Base-by-base conservation (phyloP, 2,113 vertebrate genomes). In the Lipophrys pholis region DNA sequence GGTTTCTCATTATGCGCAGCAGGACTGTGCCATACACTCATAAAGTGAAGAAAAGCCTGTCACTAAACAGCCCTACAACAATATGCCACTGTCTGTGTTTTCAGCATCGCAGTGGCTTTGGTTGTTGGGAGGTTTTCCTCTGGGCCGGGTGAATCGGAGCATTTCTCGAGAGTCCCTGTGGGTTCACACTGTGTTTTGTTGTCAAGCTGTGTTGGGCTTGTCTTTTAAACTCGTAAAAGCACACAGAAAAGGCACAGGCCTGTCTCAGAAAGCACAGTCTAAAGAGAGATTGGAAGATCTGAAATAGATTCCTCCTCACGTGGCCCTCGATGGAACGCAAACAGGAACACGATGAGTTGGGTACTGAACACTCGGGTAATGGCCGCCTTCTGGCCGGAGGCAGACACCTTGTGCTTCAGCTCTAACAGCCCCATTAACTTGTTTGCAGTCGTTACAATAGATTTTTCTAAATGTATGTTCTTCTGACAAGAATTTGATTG, bases 221-320 rank as follows among this genome's bases (percentile, higher is more conserved):
- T 60, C 65, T 56, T 59, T 74, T 65, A 58, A 74, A 71, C n/a
- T 57, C 41, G 49, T 61, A 35, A 71, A 62, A 67, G 53, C 17
- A 69, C 7, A 9, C 41, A 59, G 80, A 39, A 30, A 8, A 39
- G 39, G 59, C 63, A 49, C 14, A 14, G 46, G 72, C 50, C 8
- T 68, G 21, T 48, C 56, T 63, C 11, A 39, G 35, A 30, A 73
- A 76, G 11, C 40, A 64, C 45, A 69, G 53, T 50, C 21, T 76
- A 62, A 71, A 21, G 52, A 39, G 43, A 76, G 6, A 77, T 67
- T 57, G 67, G 52, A 36, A 52, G 46, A 45, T 45, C 41, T 30
- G 45, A 56, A 15, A 69, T 3, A 45, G 35, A 58, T 64, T 68
- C 43, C 11, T 36, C 5, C 30, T 66, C 66, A 62, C 40, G 8